Percentiles rank a stretch among this genome's conserved stretches.
Evolutionary conservation across 2,113 vertebrate genomes (phyloP).

Genomic region (Tetraodon nigroviridis): DNA sequence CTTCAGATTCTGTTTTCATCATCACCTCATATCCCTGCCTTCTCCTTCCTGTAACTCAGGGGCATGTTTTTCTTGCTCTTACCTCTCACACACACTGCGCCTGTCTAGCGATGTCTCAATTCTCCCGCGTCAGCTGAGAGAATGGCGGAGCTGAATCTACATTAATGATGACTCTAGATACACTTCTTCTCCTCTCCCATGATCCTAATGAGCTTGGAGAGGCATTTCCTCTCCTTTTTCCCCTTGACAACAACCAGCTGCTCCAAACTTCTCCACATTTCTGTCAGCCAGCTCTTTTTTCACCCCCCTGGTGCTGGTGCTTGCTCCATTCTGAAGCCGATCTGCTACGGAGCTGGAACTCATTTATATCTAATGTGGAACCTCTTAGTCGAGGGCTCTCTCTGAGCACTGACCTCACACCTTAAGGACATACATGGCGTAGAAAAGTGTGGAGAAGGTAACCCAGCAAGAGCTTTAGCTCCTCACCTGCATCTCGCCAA

Average conservation of each 20-base stretch:
- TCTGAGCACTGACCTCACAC: neutral
- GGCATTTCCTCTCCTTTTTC: slow-evolving; percentile 9
- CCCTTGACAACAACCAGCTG: neutral
- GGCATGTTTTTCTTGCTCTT: no score
- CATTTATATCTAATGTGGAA: slow-evolving; percentile 2
- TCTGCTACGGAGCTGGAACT: slow-evolving; percentile 1
- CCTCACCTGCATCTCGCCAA: slow-evolving; percentile 99
- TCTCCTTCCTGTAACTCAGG: no score
- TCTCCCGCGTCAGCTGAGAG: slow-evolving; percentile 6
- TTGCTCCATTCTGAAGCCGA: slow-evolving; percentile 29
- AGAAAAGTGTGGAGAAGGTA: neutral
- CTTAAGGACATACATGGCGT: neutral
- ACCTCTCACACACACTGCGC: neutral
- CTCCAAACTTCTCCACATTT: slow-evolving; percentile 4
- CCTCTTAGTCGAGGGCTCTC: neutral
- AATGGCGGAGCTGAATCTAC: slow-evolving; percentile 14
- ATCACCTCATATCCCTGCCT: no score
- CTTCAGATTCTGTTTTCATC: no score
- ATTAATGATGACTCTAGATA: slow-evolving; percentile 8
- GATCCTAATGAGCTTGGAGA: slow-evolving; percentile 30
- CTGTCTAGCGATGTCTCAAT: slow-evolving; percentile 10
- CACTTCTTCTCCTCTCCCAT: slow-evolving; percentile 26
- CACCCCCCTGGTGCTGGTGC: slow-evolving; percentile 19
- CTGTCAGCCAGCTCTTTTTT: slow-evolving; percentile 29
- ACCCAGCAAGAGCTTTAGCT: neutral